Conservation (phyloP, 2,113 vertebrate genomes). For the Trogon surrucura region DNA sequence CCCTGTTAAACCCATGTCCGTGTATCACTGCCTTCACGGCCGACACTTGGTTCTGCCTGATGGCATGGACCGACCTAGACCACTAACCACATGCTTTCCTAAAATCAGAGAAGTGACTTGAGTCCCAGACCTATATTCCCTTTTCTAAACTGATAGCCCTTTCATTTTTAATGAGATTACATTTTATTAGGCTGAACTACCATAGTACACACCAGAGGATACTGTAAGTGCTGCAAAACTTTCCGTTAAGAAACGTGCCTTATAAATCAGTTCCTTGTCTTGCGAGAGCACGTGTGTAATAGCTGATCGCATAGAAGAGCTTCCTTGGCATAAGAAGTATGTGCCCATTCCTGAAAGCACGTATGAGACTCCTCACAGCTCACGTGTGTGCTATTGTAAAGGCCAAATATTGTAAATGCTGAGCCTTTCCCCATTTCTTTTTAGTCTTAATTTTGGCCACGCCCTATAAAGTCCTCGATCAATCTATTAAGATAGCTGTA, state of each 20-base stretch:
- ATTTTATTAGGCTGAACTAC: neutral
- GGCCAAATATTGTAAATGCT: neutral
- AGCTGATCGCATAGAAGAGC: neutral
- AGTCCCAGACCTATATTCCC: neutral
- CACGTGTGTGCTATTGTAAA: neutral
- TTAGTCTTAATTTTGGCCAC: neutral
- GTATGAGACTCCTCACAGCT: neutral
- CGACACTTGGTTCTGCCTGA: neutral
- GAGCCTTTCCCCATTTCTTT: neutral
- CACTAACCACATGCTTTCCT: neutral
- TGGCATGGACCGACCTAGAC: neutral
- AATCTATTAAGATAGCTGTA: constrained; percentile 22
- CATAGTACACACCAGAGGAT: neutral
- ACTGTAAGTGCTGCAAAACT: neutral
- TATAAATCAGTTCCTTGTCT: neutral
- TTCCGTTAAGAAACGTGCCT: neutral
- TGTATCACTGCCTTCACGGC: neutral
- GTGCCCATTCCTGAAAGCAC: neutral
- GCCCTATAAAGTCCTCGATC: constrained; percentile 27
- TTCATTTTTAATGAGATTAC: neutral
- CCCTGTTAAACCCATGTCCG: neutral
- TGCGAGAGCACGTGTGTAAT: neutral
- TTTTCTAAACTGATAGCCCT: neutral
- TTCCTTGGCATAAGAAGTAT: neutral
- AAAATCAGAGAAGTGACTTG: neutral